Base-by-base conservation (phyloP, 2,888 invertebrate species). In the Ectropis crepuscularia region DNA sequence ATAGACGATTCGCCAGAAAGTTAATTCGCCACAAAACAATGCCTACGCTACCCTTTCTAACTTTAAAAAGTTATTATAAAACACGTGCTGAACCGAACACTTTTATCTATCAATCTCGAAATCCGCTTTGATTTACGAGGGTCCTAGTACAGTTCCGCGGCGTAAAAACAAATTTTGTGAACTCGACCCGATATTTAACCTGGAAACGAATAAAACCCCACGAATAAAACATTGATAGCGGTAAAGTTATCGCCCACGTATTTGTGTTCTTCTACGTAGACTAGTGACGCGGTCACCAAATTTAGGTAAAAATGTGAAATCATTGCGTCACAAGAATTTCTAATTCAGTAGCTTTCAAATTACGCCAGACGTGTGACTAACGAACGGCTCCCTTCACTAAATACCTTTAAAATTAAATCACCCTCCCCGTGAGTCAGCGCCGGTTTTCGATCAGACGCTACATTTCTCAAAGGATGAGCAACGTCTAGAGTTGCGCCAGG, bases 321-420 rank as follows among this genome's bases (percentile, higher is more conserved):
- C 7, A 55, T 59, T 54, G 59, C 50, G 49, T 41, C 59, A 60
- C 42, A 47, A 43, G 55, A 55, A 58, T 53, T 47, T 60, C 55
- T 57, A 64, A 57, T 64, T 60, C 7, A 37, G 63, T 42, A 63
- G 16, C 43, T 39, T 45, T 41, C 38, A 55, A 50, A 63, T 59
- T 45, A 42, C 54, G 55, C 46, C 12, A 59, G 54, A 55, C 63
- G 53, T 68, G 64, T 62, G 65, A 65, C 61, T 63, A 59, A 58
- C 64, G 62, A 67, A 62, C 64, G 55, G 47, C 57, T 54, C 55
- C 65, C 51, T 66, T 57, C 62, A 48, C 67, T 61, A 64, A 69
- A 67, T 65, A 53, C 58, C 65, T 67, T 67, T 65, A 60, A 62
- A 66, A 69, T 69, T 69, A 66, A 66, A 66, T 69, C 66, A 69